A percentile compares a stretch with the other conserved stretches of the same genome.
Conservation (phyloP, 2,888 invertebrate species). For the Nomada ferruginata region DNA sequence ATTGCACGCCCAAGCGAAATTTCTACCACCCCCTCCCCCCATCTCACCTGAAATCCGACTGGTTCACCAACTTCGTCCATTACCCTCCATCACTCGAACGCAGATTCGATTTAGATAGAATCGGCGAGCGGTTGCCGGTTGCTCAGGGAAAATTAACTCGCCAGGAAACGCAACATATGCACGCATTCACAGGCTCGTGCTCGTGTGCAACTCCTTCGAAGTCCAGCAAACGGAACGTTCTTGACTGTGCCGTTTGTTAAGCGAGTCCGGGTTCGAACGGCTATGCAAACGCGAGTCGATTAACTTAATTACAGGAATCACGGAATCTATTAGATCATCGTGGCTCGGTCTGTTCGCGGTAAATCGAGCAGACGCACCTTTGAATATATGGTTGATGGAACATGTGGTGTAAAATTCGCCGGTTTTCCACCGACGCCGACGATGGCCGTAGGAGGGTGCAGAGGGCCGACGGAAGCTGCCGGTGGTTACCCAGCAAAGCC, state of each 20-base stretch:
- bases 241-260: not conserved
- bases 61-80: not conserved
- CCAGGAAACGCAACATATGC: not conserved
- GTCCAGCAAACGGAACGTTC: not conserved
- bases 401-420: conserved; percentile 65
- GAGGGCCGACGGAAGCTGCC: conserved; percentile 44
- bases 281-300: conserved; percentile 45
- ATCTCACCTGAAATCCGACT: not conserved
- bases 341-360: conserved; percentile 37
- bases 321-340: conserved; percentile 56
- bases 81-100: not conserved
- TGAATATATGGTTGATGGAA: conserved; percentile 52
- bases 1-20: not conserved
- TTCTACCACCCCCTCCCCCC: not conserved
- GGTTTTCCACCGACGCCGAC: conserved; percentile 10
- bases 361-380: conserved; percentile 36
- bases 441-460: conserved; percentile 37
- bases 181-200: not conserved
- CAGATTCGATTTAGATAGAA: conserved; percentile 3
- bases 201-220: not conserved
- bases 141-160: not conserved
- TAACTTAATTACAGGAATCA: conserved; percentile 59
- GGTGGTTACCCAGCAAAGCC: conserved; percentile 78
- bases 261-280: not conserved
- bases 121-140: not conserved